Percentiles rank a stretch among this genome's conserved stretches.
These are phyloP conservation scores for Ptilorrhoa leucosticta DNA, from an alignment of 2,113 vertebrate genomes.

Conservation along the genomic window DNA sequence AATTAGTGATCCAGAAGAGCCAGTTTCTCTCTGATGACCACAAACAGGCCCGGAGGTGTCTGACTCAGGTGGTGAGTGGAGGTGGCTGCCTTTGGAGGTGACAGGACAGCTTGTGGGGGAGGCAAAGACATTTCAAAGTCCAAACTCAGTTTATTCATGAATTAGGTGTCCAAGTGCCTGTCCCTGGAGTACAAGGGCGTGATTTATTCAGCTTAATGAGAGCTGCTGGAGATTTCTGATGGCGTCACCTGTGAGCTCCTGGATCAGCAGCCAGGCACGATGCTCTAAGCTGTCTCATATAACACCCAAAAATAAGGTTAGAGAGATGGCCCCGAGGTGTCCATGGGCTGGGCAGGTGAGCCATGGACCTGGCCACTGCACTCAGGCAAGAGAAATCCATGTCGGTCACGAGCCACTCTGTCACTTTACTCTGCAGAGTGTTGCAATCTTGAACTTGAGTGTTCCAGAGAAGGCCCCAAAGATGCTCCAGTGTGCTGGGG, in stretches of 20 bases:
- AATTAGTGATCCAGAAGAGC: neutral
- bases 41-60: neutral
- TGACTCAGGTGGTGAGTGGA: neutral
- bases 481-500: neutral
- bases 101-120: neutral
- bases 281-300: neutral
- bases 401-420: neutral
- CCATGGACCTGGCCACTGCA: neutral
- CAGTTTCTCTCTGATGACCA: neutral
- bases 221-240: neutral
- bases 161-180: neutral
- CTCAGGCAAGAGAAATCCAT: neutral
- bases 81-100: neutral
- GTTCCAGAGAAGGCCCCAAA: neutral
- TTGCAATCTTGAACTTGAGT: neutral
- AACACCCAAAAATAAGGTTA: neutral
- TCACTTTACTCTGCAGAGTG: neutral
- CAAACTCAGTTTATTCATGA: neutral
- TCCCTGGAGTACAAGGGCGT: neutral
- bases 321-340: neutral
- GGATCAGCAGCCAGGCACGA: neutral
- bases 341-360: neutral
- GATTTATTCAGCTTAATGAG: neutral
- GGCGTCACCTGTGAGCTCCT: neutral
- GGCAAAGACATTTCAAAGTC: neutral